These are phyloP conservation scores for Phlogophora meticulosa DNA, from an alignment of 2,888 invertebrate species.

Conservation along the genomic window DNA sequence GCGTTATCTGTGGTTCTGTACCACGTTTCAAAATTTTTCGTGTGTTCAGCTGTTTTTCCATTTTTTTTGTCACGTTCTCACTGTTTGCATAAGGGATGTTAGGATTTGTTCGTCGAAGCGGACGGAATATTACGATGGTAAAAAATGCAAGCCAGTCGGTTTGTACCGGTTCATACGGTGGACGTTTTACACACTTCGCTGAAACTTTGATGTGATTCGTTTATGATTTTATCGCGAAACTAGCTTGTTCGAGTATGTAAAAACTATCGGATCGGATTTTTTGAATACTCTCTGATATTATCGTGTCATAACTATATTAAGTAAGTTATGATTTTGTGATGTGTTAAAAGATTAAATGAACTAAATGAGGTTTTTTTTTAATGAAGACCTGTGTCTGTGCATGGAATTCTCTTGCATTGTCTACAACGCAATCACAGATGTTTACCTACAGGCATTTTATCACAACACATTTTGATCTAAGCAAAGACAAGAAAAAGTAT, in stretches of 20 bases:
- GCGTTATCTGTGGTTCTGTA: conserved; percentile 53
- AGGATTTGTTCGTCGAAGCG: conserved; percentile 47
- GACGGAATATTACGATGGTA: conserved; percentile 50
- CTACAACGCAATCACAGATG: too few species aligned
- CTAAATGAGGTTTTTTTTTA: too few species aligned
- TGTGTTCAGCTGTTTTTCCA: conserved; percentile 55
- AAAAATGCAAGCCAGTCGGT: conserved; percentile 35
- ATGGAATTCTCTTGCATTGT: too few species aligned
- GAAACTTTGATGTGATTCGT: conserved; percentile 35
- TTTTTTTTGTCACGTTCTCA: conserved; percentile 42
- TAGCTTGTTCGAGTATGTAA: background rate
- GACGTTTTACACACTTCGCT: conserved; percentile 47
- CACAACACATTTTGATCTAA: too few species aligned
- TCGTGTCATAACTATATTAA: background rate
- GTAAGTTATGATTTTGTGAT: too few species aligned
- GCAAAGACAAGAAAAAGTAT: too few species aligned
- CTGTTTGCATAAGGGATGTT: conserved; percentile 57
- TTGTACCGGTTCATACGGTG: background rate
- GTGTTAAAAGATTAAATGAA: too few species aligned
- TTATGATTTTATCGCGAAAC: conserved; percentile 7
- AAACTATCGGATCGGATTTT: background rate
- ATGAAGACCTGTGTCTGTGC: too few species aligned
- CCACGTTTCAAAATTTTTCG: conserved; percentile 54
- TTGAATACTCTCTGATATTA: background rate
- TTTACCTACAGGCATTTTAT: too few species aligned